Base-by-base conservation (phyloP, 2,113 vertebrate genomes). In the Monarcha castaneiventris region DNA sequence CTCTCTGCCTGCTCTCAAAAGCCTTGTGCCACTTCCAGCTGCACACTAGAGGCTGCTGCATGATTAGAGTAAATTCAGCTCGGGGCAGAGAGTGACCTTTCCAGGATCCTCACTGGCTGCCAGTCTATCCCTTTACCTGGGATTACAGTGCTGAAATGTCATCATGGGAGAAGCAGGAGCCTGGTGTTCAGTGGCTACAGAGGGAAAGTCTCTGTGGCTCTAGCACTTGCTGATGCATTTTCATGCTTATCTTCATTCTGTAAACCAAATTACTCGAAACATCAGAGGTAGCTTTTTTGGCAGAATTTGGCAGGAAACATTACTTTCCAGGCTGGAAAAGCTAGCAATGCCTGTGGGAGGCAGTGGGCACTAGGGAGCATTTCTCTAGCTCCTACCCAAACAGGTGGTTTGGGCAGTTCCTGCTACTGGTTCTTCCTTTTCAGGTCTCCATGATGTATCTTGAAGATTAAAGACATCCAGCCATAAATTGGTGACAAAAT, bases 391-490 rank as follows among this genome's bases (percentile, higher is more conserved):
- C 30, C 61, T 11, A 12, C 39, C 16, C 71, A 55, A 9, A 41
- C 20, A 7, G 20, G 11, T 33, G 55, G 2, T 49, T 62, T 69
- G 79, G 56, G 30, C 76, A 63, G 8, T 49, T 76, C 41, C 55
- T 69, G 43, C 30, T 69, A 0, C 63, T 89, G 44, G 13, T 85
- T 82, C 52, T 69, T 59, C 35, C 21, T 69, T 29, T 86, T 73
- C 43, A 48, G 59, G 17, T 83, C 58, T 75, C 44, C 0, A 0
- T 61, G 54, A 30, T 27, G 16, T 19, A 35, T 51, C 59, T 43
- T 90, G 51, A 67, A 67, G 68, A 90, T 96, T 93, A 96, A 96
- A 96, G 52, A 30, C 78, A 55, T 21, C 63, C 59, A 74, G 30
- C 72, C 59, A 33, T 68, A 49, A 68, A 78, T 17, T 58, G 68